Percentiles rank a stretch among this genome's conserved stretches.
phyloP scores from a whole-genome alignment of 2,888 invertebrate genomes.

The Ernsta delagoae region DNA sequence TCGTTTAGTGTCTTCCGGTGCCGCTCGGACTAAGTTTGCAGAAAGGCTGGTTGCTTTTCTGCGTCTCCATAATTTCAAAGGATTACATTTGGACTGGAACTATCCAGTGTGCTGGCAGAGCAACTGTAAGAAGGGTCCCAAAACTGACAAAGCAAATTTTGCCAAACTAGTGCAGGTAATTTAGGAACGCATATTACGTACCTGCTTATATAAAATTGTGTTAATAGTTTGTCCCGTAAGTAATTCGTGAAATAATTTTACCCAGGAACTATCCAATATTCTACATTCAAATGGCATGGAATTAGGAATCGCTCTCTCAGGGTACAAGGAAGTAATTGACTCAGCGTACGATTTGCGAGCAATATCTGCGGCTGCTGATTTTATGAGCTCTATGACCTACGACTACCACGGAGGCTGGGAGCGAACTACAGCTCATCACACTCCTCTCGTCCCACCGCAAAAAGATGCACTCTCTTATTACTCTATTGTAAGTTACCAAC shows the following conservation, averaged over 20 bases:
- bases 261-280: slow-evolving; percentile 87
- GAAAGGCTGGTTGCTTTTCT: slow-evolving; percentile 89
- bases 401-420: slow-evolving; percentile 97
- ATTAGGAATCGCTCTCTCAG: slow-evolving; percentile 93
- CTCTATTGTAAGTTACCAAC: slow-evolving; percentile 87
- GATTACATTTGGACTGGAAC: slow-evolving; percentile 97
- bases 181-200: background rate
- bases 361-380: slow-evolving; percentile 89
- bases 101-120: slow-evolving; percentile 98
- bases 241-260: slow-evolving; percentile 13
- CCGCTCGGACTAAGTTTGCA: slow-evolving; percentile 88
- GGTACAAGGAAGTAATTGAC: slow-evolving; percentile 95
- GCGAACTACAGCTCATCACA: slow-evolving; percentile 90
- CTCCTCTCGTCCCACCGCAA: slow-evolving; percentile 88
- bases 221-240: background rate
- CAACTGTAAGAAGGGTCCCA: slow-evolving; percentile 92
- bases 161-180: slow-evolving; percentile 89
- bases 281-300: slow-evolving; percentile 89
- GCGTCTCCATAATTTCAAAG: slow-evolving; percentile 91
- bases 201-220: no score
- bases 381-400: slow-evolving; percentile 94
- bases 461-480: slow-evolving; percentile 90
- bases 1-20: slow-evolving; percentile 88
- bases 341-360: slow-evolving; percentile 92
- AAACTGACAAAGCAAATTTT: slow-evolving; percentile 91